Evolutionary conservation across 1,140 invertebrate species (phyloP).

Genomic region (Calephelis virginiensis): DNA sequence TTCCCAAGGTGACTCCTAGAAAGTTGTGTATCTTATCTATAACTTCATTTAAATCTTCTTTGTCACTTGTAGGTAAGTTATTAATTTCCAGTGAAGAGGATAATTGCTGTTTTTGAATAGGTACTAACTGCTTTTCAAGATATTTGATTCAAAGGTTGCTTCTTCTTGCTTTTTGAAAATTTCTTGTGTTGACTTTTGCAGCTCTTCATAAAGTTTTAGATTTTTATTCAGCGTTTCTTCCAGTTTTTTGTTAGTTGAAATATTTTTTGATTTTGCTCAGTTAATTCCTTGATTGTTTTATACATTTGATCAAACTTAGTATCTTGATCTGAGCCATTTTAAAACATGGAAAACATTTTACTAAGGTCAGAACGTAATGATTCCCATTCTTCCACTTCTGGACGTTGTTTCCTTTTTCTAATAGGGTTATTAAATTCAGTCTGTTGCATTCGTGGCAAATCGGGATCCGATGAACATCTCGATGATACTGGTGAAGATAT

Average conservation of each 20-base stretch:
- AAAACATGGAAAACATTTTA: neutral
- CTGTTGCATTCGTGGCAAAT: neutral
- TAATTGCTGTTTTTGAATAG: neutral
- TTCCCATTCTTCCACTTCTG: neutral
- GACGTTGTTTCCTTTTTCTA: conserved; percentile 2
- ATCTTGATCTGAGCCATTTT: neutral
- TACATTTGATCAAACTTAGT: neutral
- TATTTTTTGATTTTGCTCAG: neutral
- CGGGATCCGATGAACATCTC: neutral
- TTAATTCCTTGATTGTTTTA: neutral
- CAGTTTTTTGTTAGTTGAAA: neutral
- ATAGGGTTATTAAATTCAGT: neutral
- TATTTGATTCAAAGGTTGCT: neutral
- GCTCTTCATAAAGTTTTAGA: neutral
- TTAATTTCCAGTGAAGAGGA: neutral
- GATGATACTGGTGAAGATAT: neutral
- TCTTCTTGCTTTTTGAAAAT: neutral
- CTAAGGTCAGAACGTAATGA: neutral
- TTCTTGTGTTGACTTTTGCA: neutral
- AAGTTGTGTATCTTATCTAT: too few relatives aligned
- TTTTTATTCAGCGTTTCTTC: neutral
- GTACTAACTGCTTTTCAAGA: neutral
- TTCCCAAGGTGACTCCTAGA: too few relatives aligned
- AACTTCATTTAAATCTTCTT: neutral
- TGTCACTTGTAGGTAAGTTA: neutral